Base-by-base conservation (phyloP, 2,888 invertebrate genomes). In the Danaus chrysippus region DNA sequence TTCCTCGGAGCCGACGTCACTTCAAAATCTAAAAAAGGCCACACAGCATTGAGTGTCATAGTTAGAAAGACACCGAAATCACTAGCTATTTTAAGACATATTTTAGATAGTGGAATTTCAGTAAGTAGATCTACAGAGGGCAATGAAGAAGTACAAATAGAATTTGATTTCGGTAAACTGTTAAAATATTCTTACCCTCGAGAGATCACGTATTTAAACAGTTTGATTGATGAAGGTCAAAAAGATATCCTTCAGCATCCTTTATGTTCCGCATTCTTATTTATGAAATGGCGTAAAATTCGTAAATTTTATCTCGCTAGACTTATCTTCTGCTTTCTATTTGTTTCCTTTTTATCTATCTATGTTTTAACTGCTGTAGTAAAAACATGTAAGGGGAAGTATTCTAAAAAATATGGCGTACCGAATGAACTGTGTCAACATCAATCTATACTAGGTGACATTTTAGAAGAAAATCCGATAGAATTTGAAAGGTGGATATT, bases 211-310 rank as follows among this genome's bases (percentile, higher is more conserved):
- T 96, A 97, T 81, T 87, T 97, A 62, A 96, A 96, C 73, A 96
- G 95, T 41, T 94, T 97, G 73, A 94, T 97, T 23, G 96, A 96
- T 76, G 96, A 96, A 84, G 96, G 97, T 0, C 97, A 97, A 78
- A 97, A 97, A 79, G 96, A 96, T 74, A 95, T 97, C 69, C 85
- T 97, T 54, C 92, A 95, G 70, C 97, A 97, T 89, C 97, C 97
- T 0, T 83, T 97, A 1, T 97, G 97, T 78, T 95, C 96, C 11
- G 96, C 97, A 0, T 97, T 97, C 83, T 88, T 97, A 9, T 95
- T 96, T 82, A 93, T 97, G 76, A 97, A 97, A 78, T 97, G 97
- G 97, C 94, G 95, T 70, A 96, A 97, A 83, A 96, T 97, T 73
- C 92, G 96, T 63, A 96, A 96, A 79, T 97, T 96, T 83, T 97